Conservation (phyloP, 2,113 vertebrate genomes). For the Lichenostomus cassidix region DNA sequence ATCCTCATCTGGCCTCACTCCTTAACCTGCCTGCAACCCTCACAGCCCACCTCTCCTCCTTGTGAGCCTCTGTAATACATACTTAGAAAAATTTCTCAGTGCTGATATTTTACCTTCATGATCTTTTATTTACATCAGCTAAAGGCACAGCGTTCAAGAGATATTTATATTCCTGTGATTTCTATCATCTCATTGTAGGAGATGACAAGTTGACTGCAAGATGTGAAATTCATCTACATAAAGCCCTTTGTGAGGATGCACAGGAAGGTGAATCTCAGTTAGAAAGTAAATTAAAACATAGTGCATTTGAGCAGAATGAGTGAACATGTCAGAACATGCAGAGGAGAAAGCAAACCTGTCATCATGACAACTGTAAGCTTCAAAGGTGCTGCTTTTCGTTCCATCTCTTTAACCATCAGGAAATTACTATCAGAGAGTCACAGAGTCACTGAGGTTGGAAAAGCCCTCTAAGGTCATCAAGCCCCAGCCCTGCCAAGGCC, state of each 20-base stretch:
- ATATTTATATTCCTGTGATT: constrained; percentile 36
- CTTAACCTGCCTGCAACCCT: background rate
- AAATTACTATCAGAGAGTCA: background rate
- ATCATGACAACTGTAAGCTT: background rate
- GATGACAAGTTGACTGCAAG: constrained; percentile 42
- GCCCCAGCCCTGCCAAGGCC: background rate
- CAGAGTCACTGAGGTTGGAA: background rate
- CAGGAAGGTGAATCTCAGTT: constrained; percentile 6
- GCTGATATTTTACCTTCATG: background rate
- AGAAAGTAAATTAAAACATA: constrained; percentile 14
- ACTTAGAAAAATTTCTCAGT: background rate
- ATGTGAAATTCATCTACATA: constrained; percentile 9
- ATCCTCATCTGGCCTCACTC: background rate
- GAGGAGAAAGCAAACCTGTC: background rate
- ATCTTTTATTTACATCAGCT: background rate
- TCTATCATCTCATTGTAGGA: background rate
- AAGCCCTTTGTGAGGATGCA: background rate
- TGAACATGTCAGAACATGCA: background rate
- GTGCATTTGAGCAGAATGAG: background rate
- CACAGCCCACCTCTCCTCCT: background rate
- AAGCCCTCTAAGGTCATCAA: background rate
- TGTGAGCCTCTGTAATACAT: background rate
- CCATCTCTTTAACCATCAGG: background rate
- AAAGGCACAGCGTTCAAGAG: background rate
- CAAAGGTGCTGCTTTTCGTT: background rate